Evolutionary conservation across 2,113 vertebrate species (phyloP).

Genomic region (Baryphthengus martii): DNA sequence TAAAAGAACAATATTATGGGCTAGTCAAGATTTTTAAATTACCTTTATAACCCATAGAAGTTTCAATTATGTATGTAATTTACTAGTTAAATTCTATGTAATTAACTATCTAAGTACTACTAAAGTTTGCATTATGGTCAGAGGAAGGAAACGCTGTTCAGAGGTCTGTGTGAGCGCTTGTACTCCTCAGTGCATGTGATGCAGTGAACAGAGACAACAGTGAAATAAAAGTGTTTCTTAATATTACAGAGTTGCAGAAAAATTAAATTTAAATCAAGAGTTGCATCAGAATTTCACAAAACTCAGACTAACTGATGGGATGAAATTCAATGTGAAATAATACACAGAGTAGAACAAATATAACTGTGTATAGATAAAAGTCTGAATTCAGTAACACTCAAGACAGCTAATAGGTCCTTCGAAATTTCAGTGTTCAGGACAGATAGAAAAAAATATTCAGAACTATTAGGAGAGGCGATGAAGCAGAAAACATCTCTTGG

Average conservation of each 20-base stretch:
- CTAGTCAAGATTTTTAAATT: neutral
- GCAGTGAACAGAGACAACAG: neutral
- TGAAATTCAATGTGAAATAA: neutral
- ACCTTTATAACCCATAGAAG: neutral
- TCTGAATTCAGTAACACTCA: neutral
- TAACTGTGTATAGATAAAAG: neutral
- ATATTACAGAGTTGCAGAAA: neutral
- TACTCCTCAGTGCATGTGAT: neutral
- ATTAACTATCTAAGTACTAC: neutral
- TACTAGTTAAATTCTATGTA: neutral
- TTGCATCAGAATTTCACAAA: neutral
- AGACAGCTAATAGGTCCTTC: neutral
- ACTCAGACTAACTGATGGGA: neutral
- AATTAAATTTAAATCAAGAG: neutral
- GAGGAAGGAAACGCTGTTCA: neutral
- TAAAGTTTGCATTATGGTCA: neutral
- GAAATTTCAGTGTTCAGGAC: neutral
- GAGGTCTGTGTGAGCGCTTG: neutral
- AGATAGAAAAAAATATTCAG: neutral
- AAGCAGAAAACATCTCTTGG: neutral
- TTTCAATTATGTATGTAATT: neutral
- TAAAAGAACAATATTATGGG: neutral
- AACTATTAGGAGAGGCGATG: neutral
- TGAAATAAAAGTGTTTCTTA: neutral
- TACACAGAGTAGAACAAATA: neutral